Evolutionary conservation across 2,113 vertebrate genomes (phyloP), one percentile per base, ranked within the genome.

Genomic region (Paraplagusia blochii): DNA sequence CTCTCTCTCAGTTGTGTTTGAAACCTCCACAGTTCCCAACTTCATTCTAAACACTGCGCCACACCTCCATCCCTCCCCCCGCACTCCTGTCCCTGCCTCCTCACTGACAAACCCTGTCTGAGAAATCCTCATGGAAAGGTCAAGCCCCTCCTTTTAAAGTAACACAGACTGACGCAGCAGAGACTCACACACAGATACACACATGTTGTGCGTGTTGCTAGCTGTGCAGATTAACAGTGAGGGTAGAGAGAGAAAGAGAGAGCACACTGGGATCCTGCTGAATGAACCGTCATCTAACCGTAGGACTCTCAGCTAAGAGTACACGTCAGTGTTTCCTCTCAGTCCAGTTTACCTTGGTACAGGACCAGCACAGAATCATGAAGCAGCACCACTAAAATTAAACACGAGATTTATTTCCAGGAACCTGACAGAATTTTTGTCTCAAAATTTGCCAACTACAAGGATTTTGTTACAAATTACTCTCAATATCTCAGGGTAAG

Each of bases 61-160:
- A 63, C 80, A 16, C 73, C 58, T 44, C 55, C 72, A 1, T 15
- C 58, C 44, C 50, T 14, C 7, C 7, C 42, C 29, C 33, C 34
- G 11, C 35, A 50, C 57, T 52, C 51, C 70, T n/a, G 62, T 43
- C 34, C 22, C 33, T 9, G 42, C 70, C 19, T 53, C 34, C 65
- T 63, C 62, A 59, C 63, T 53, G 53, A 57, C 65, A 64, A 63
- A 63, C 80, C 74, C 77, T 78, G 76, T 47, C 76, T 82, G 59
- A 65, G 58, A 86, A 76, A 88, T 56, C 81, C 76, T 79, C 74
- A 79, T 77, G 84, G 67, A 77, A 84, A 77, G 58, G 58, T 54
- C 58, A 79, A 63, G 78, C 80, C 70, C 85, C 88, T 83, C 91
- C 91, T 89, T 79, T 92, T 91, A 92, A 91, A 92, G 90, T 75